Evolutionary conservation across 2,797 vertebrate genomes (phyloP).

Genomic region (Neostethus bicornis): DNA sequence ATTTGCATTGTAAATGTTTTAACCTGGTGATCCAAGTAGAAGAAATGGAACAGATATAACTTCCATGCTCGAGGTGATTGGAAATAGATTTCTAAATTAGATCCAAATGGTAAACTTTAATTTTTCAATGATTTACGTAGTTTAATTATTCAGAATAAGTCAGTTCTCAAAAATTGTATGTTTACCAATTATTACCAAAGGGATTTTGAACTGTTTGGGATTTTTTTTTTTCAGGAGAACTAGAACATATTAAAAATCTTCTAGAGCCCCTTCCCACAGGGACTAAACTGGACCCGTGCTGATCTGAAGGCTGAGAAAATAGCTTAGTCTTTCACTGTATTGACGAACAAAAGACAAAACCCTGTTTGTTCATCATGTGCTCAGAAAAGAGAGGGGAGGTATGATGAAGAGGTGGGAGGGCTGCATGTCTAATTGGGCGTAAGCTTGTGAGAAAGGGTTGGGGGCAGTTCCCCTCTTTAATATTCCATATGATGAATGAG

Average conservation of each 20-base stretch:
- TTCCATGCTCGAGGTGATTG: not conserved
- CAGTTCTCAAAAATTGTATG: constrained; percentile 1
- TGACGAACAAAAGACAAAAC: constrained; percentile 71
- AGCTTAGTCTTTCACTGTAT: constrained; percentile 64
- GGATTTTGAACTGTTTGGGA: constrained; percentile 28
- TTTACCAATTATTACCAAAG: constrained; percentile 35
- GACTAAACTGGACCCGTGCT: constrained; percentile 62
- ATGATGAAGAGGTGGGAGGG: constrained; percentile 59
- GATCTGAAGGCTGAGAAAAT: constrained; percentile 60
- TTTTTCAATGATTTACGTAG: constrained; percentile 10
- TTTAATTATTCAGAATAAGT: not conserved
- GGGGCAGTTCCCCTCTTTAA: constrained; percentile 54
- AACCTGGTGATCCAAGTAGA: not conserved
- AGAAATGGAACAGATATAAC: not conserved
- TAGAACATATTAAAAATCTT: too few relatives aligned
- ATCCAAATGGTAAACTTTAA: not conserved
- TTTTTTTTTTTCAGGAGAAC: not conserved
- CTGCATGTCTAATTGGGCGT: constrained; percentile 61
- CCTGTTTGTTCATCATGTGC: constrained; percentile 57
- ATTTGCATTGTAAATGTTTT: constrained; percentile 2
- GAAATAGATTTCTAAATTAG: not conserved
- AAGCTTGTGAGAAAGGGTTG: constrained; percentile 37
- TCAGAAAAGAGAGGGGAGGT: constrained; percentile 42
- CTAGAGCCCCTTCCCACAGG: constrained; percentile 37
- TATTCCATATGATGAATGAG: constrained; percentile 78